A percentile compares a stretch with the other conserved stretches of the same genome.
Evolutionary conservation across 2,113 vertebrate species (phyloP).

Genomic region (Ranitomeya imitator): DNA sequence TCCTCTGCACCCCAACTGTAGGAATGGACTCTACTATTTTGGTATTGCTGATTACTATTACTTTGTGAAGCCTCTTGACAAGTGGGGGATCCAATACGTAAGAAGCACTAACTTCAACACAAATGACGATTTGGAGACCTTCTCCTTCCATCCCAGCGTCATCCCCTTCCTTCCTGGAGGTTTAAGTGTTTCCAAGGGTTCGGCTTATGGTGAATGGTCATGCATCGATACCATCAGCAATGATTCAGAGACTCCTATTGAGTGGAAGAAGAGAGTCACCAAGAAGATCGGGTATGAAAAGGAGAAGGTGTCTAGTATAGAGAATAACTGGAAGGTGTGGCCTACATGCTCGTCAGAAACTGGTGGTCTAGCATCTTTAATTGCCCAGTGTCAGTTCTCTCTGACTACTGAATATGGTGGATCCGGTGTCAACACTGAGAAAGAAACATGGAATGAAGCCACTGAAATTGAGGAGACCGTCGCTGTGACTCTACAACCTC

Average conservation of each 20-base stretch:
- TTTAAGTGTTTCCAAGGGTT: background rate
- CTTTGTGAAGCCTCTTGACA: constrained; percentile 41
- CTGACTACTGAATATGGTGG: constrained; percentile 30
- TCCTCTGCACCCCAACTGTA: constrained; percentile 23
- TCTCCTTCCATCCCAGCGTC: constrained; percentile 41
- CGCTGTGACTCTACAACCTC: background rate
- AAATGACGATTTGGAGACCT: background rate
- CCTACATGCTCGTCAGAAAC: background rate
- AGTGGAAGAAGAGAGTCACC: constrained; percentile 41
- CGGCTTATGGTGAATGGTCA: constrained; percentile 39
- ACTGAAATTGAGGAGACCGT: constrained; percentile 37
- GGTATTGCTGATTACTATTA: constrained; percentile 13
- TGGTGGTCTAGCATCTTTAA: background rate
- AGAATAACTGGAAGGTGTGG: constrained; percentile 37
- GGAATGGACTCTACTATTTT: constrained; percentile 49
- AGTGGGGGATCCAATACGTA: constrained; percentile 41
- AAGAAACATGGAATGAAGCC: constrained; percentile 43
- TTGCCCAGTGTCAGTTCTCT: constrained; percentile 43
- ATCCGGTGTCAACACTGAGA: constrained; percentile 15
- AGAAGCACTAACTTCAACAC: constrained; percentile 24
- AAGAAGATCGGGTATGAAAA: constrained; percentile 46
- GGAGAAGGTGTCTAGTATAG: constrained; percentile 41
- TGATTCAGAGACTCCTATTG: constrained; percentile 22
- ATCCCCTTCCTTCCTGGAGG: constrained; percentile 42
- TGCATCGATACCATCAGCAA: constrained; percentile 47